Conservation (phyloP, 2,797 vertebrate species). For the Melanotaenia maccullochi region DNA sequence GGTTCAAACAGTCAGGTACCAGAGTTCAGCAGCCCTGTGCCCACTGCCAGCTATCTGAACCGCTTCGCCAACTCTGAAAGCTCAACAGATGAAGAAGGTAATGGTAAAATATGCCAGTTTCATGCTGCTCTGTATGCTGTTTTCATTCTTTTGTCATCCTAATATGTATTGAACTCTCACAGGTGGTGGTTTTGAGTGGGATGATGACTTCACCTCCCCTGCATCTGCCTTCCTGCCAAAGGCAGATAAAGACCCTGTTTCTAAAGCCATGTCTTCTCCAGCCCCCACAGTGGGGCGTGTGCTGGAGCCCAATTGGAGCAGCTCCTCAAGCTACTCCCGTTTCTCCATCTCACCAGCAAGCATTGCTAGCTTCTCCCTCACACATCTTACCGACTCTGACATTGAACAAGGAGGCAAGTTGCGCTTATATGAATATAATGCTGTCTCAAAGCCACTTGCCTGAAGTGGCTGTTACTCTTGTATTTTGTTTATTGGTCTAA, state of each 20-base stretch:
- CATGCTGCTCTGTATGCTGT: neutral
- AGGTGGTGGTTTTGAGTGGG: conserved; percentile 98
- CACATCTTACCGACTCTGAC: conserved; percentile 95
- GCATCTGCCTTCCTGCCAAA: conserved; percentile 88
- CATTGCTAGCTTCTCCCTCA: conserved; percentile 94
- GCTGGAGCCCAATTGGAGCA: conserved; percentile 88
- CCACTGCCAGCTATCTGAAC: conserved; percentile 85
- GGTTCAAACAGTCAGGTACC: conserved; percentile 82
- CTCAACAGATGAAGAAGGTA: conserved; percentile 99
- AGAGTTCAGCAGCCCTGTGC: conserved; percentile 77
- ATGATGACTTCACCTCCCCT: conserved; percentile 94
- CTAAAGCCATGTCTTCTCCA: conserved; percentile 84
- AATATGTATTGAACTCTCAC: conserved; percentile 14
- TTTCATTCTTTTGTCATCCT: neutral
- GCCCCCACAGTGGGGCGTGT: conserved; percentile 78
- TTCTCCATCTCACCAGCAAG: conserved; percentile 97
- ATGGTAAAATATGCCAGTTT: neutral
- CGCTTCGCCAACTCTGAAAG: conserved; percentile 95
- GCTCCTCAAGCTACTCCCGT: conserved; percentile 87
- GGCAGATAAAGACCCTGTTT: conserved; percentile 78
- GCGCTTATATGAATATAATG: neutral
- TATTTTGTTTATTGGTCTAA: neutral
- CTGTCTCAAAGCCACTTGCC: neutral
- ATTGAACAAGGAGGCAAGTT: conserved; percentile 95
- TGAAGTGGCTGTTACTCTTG: neutral